A percentile compares a stretch with the other conserved stretches of the same genome.
These are phyloP conservation scores for Panurus biarmicus DNA, from an alignment of 2,113 vertebrate species.

Conservation along the genomic window DNA sequence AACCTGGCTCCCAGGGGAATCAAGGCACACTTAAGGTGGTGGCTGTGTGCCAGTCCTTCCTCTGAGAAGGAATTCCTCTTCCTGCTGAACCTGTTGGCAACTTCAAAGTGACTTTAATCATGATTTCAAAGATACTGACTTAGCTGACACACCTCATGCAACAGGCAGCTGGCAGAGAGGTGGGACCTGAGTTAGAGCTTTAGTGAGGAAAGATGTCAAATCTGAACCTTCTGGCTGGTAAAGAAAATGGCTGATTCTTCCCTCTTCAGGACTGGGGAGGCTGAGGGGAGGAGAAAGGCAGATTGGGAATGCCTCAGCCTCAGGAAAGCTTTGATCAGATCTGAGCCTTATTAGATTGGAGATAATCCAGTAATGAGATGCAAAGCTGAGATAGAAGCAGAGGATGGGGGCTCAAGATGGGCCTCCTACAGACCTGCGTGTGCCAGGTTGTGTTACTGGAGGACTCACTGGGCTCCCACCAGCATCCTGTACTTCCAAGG, in stretches of 20 bases:
- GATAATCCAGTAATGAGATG: background rate
- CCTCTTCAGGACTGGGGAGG: background rate
- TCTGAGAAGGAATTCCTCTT: too few relatives aligned
- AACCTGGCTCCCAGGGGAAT: background rate
- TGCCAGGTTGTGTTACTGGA: too few relatives aligned
- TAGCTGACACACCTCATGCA: background rate
- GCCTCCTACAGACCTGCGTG: background rate
- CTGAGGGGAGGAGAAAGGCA: background rate
- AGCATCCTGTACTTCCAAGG: background rate
- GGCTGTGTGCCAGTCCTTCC: background rate
- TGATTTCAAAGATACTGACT: background rate
- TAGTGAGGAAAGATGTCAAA: background rate
- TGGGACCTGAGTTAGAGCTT: background rate
- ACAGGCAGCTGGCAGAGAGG: background rate
- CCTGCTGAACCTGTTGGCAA: background rate
- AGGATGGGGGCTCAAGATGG: background rate
- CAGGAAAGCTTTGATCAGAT: background rate
- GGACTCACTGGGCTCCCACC: background rate
- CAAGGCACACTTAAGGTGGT: background rate
- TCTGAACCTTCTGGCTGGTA: background rate
- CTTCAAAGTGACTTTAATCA: background rate
- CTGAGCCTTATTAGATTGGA: background rate
- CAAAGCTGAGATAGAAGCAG: background rate
- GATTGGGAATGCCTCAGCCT: background rate
- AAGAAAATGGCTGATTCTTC: background rate